Base-by-base conservation (phyloP, 1,140 invertebrate genomes). In the Hormaphis cornu region DNA sequence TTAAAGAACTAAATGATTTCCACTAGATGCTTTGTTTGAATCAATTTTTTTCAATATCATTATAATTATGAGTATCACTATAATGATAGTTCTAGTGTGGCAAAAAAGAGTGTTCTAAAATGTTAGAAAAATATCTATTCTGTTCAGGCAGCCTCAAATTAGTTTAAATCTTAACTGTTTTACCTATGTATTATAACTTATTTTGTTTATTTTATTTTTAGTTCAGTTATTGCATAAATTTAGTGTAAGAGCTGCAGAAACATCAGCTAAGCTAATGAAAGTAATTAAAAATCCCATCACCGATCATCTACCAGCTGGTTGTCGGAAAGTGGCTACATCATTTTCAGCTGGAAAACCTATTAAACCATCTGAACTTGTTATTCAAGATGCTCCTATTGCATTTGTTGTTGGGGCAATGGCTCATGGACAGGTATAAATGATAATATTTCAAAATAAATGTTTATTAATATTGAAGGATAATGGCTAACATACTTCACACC, bases 211-310 rank as follows among this genome's bases (percentile, higher is more conserved):
- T 71, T 70, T 48, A 54, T 61, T 79, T 89, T 71, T 81, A 95
- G 96, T 99, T 46, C 96, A 99, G 85, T 81, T 99, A 12, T 82
- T 99, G 46, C 93, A 97, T 76, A 97, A 97, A 81, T 89, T 95
- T 75, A 87, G 86, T 71, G 91, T 99, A 24, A 82, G 93, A 75
- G 92, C 97, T 48, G 86, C 87, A 20, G 92, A 97, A 78, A 87
- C 87, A 1, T 86, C 89, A 1, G 87, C 95, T 77, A 97, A 96
- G 76, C 77, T 99, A 22, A 78, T 99, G 52, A 97, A 96, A 83
- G 91, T 98, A 7, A 97, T 99, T 46, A 97, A 96, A 79, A 99
- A 99, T 81, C 97, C 97, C 3, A 82, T 99, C 0, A 91, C 88
- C 3, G 85, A 93, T 76, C 95, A 99, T 81, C 80, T 99, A 28